Evolutionary conservation across 2,113 vertebrate genomes (phyloP), one percentile per base, ranked within the genome.

Genomic region (Prinia subflava): DNA sequence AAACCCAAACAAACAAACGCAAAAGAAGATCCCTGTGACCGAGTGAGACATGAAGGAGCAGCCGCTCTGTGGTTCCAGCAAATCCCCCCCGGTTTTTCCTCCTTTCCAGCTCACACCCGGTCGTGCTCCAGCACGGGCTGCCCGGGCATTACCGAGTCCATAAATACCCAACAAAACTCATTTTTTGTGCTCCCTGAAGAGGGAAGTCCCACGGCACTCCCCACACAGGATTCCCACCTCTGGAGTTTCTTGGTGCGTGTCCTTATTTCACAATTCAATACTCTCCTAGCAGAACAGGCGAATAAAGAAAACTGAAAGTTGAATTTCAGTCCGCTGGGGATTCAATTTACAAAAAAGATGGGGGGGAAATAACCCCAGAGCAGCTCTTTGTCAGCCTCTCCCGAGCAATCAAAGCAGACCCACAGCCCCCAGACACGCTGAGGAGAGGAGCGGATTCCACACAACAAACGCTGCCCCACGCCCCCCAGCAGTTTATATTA

Each of bases 291-390:
- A 39, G 19, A 87, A 63, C 0, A 55, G 78, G 37, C 50, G 46
- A 57, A 65, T 47, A 60, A 65, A n/a, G 23, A 70, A 17, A 63
- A 16, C 47, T 39, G 39, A 39, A 39, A 76, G 50, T 3, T 11
- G 20, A 46, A 63, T 88, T 79, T 65, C 35, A 18, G 44, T 37
- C 6, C 28, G 25, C 11, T 3, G 42, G 18, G n/a, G 39, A 23
- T 69, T 44, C 69, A 62, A 35, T 12, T 23, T 74, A 25, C 15
- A 31, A 47, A 75, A 41, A 78, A n/a, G 13, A 60, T 5, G 24
- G 3, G 5, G 3, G 1, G 1, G 1, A 35, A 27, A 19, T 30
- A 13, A 3, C 0, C 3, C n/a, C 52, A 12, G 15, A 68, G 0
- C 53, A 69, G 41, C 28, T 59, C 81, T 78, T 83, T 91, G 85